Conservation (phyloP, 2,797 vertebrate genomes). For the Forpus xanthops region DNA sequence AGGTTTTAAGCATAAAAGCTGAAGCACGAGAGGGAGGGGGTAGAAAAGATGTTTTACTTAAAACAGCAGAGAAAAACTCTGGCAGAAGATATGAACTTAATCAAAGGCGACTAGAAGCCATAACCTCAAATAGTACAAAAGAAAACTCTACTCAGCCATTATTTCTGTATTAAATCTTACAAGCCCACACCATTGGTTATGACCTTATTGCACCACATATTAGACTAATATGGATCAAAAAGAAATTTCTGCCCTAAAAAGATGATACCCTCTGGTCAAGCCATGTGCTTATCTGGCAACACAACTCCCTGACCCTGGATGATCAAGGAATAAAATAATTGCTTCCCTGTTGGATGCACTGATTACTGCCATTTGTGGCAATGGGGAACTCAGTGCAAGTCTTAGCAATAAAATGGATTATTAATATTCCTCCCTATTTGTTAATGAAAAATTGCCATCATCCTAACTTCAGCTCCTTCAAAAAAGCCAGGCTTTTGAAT, state of each 20-base stretch:
- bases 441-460: not conserved
- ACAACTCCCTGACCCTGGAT: not conserved
- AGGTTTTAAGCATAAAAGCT: not conserved
- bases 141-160: not conserved
- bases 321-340: conserved; percentile 7
- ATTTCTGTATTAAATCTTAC: not conserved
- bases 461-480: not conserved
- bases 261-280: not conserved
- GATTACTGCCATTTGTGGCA: conserved; percentile 2
- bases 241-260: not conserved
- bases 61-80: not conserved
- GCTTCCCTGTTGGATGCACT: not conserved
- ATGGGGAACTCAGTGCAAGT: not conserved
- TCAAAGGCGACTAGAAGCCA: not conserved
- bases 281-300: not conserved
- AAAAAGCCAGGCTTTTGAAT: not conserved
- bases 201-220: not conserved
- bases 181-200: not conserved
- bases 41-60: not conserved
- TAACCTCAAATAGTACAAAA: not conserved
- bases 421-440: not conserved
- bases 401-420: not conserved
- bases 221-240: not conserved
- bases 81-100: not conserved
- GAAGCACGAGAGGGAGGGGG: not conserved